Conservation (phyloP, 2,888 invertebrate species). For the Monochamus alternatus region DNA sequence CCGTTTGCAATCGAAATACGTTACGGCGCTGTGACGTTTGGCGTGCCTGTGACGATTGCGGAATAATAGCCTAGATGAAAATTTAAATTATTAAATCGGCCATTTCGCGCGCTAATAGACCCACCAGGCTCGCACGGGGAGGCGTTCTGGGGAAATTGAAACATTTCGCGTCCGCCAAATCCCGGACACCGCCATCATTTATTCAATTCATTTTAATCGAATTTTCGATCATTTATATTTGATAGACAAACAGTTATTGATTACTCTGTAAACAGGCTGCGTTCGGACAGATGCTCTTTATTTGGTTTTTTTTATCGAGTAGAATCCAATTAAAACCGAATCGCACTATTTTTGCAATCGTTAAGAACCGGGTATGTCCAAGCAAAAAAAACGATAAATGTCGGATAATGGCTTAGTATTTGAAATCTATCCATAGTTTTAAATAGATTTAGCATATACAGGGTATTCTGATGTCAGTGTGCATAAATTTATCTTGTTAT, state of each 20-base stretch:
- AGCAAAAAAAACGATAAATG: too few species aligned
- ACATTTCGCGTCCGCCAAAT: constrained; percentile 52
- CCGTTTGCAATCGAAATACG: neutral
- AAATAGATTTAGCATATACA: too few species aligned
- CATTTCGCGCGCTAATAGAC: constrained; percentile 52
- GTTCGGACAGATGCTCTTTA: constrained; percentile 51
- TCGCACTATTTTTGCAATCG: constrained; percentile 43
- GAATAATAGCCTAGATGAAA: constrained; percentile 50
- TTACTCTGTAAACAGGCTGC: constrained; percentile 56
- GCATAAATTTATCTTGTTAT: too few species aligned
- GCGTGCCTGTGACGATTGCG: constrained; percentile 17
- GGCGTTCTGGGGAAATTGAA: constrained; percentile 55
- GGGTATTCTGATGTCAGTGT: too few species aligned
- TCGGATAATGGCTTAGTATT: too few species aligned
- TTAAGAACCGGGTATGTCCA: constrained; percentile 24
- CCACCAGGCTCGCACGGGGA: constrained; percentile 31
- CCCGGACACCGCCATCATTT: constrained; percentile 53
- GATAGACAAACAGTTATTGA: constrained; percentile 57
- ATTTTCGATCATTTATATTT: constrained; percentile 59
- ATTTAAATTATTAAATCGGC: constrained; percentile 56
- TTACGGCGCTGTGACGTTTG: too few species aligned
- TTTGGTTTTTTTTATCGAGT: constrained; percentile 45
- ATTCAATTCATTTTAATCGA: constrained; percentile 58
- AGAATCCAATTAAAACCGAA: constrained; percentile 36
- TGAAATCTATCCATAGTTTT: too few species aligned